Evolutionary conservation across 2,888 invertebrate species (phyloP).

Genomic region (Eristalinus sepulchralis): DNA sequence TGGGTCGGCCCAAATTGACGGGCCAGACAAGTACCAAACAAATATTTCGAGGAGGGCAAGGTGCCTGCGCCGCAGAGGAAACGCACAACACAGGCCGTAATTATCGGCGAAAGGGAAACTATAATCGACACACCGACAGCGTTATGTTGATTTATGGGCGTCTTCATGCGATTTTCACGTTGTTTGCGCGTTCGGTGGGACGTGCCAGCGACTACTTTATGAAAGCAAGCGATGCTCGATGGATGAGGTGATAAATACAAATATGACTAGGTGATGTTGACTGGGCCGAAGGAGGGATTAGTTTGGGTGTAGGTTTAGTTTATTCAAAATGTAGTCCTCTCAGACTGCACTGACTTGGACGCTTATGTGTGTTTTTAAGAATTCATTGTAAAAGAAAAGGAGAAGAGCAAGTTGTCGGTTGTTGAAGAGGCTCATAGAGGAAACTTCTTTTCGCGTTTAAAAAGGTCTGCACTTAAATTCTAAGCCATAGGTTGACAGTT

Average conservation of each 20-base stretch:
- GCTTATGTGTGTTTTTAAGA: too few relatives aligned
- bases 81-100: conserved; percentile 5
- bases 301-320: too few relatives aligned
- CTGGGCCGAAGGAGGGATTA: neutral
- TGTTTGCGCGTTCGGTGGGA: neutral
- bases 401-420: too few relatives aligned
- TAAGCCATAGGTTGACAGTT: too few relatives aligned
- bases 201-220: conserved; percentile 13
- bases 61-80: conserved; percentile 24
- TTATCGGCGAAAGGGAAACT: conserved; percentile 23
- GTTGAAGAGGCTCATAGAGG: too few relatives aligned
- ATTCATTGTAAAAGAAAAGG: too few relatives aligned
- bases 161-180: conserved; percentile 1
- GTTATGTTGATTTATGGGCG: conserved; percentile 30
- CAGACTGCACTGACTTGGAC: too few relatives aligned
- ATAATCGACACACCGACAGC: conserved; percentile 23
- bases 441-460: too few relatives aligned
- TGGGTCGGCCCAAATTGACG: conserved; percentile 19
- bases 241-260: neutral
- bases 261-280: neutral
- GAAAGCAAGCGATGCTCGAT: neutral
- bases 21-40: conserved; percentile 23
- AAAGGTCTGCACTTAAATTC: too few relatives aligned
- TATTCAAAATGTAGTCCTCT: too few relatives aligned
- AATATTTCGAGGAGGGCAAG: conserved; percentile 20